Percentiles rank a stretch among this genome's conserved stretches.
Conservation (phyloP, 2,888 invertebrate species). For the Dusona sp. region DNA sequence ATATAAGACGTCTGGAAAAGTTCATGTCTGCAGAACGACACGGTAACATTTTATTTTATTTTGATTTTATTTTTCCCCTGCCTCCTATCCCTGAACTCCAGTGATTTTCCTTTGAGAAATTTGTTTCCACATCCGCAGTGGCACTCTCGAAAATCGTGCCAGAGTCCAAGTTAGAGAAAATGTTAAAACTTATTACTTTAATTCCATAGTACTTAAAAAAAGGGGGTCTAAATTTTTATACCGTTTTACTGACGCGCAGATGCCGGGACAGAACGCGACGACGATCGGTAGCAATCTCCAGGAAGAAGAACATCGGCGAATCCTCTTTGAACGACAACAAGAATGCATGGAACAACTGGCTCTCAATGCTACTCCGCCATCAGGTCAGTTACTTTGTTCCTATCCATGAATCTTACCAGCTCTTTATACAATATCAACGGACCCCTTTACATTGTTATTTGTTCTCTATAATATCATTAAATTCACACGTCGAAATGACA, state of each 20-base stretch:
- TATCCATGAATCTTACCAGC: neutral
- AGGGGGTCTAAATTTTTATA: constrained; percentile 39
- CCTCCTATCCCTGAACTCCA: neutral
- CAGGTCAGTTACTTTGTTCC: constrained; percentile 74
- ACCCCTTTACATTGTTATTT: neutral
- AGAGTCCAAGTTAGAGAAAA: neutral
- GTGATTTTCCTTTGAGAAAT: constrained; percentile 11
- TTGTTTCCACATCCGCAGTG: neutral
- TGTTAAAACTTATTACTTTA: neutral
- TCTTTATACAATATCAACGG: neutral
- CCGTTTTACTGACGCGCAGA: constrained; percentile 69
- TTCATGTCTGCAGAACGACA: constrained; percentile 52
- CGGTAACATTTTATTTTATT: constrained; percentile 61
- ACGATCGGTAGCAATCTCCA: constrained; percentile 78
- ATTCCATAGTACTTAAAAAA: neutral
- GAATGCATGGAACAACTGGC: constrained; percentile 75
- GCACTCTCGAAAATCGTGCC: neutral
- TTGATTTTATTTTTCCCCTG: constrained; percentile 16
- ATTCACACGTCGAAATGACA: neutral
- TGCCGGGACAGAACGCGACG: constrained; percentile 76
- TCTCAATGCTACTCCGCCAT: constrained; percentile 74
- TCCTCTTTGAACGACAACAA: constrained; percentile 73
- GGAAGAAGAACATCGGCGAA: constrained; percentile 76
- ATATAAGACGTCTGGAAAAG: constrained; percentile 38
- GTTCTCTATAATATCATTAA: neutral